A percentile compares a stretch with the other conserved stretches of the same genome.
Evolutionary conservation across 2,113 vertebrate species (phyloP).

Genomic region (Pogonocichla stellata): DNA sequence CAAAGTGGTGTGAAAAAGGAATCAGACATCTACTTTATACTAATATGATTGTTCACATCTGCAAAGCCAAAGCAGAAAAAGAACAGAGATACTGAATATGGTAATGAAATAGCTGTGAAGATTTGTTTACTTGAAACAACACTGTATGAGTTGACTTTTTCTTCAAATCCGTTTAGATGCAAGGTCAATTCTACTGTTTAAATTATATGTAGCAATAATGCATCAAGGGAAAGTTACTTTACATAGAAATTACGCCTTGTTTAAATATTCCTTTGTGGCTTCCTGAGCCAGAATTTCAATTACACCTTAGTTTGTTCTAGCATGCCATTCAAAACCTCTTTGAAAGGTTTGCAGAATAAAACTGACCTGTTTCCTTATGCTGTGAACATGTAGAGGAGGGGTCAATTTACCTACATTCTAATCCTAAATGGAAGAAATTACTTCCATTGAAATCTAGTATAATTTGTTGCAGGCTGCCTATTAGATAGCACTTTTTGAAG

Average conservation of each 20-base stretch:
- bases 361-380: not conserved
- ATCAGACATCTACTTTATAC: not conserved
- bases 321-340: constrained; percentile 11
- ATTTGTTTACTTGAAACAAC: constrained; percentile 8
- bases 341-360: not conserved
- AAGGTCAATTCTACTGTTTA: not conserved
- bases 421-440: constrained; percentile 64
- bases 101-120: not conserved
- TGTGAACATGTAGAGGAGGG: constrained; percentile 18
- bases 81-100: not conserved
- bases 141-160: not conserved
- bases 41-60: not conserved
- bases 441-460: constrained; percentile 57
- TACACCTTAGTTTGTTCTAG: not conserved
- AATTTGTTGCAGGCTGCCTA: constrained; percentile 57
- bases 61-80: not conserved
- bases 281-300: constrained; percentile 56
- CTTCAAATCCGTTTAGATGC: not conserved
- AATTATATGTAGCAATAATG: not conserved
- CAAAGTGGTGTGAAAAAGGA: not conserved
- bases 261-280: constrained; percentile 19
- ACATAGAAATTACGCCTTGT: constrained; percentile 38
- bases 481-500: constrained; percentile 53
- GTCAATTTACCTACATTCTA: constrained; percentile 66
- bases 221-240: not conserved